These are phyloP conservation scores for Electrona antarctica DNA, from an alignment of 2,113 vertebrate species.

Conservation along the genomic window DNA sequence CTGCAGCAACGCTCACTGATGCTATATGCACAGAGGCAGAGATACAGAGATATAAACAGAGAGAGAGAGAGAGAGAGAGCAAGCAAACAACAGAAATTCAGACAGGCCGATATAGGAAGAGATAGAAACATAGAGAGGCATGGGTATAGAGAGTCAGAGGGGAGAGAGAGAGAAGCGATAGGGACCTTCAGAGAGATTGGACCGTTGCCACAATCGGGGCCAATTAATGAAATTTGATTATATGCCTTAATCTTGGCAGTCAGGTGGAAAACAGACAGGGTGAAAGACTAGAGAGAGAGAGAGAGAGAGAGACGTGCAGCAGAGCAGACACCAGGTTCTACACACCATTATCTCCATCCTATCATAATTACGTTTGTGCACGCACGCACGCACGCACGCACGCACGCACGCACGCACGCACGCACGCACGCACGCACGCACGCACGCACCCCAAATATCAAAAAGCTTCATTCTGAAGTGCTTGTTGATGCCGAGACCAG, in stretches of 20 bases:
- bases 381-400: neutral
- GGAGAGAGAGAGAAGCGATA: neutral
- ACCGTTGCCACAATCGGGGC: constrained; percentile 43
- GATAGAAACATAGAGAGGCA: too few species aligned
- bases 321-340: constrained; percentile 51
- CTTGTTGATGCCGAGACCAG: neutral
- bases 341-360: constrained; percentile 51
- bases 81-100: too few species aligned
- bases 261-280: constrained; percentile 50
- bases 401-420: neutral
- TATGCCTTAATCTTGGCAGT: constrained; percentile 63
- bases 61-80: neutral
- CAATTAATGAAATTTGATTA: constrained; percentile 65
- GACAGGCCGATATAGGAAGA: too few species aligned
- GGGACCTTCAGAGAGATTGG: constrained; percentile 26
- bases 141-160: neutral
- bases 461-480: neutral
- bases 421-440: neutral
- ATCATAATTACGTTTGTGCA: constrained; percentile 52
- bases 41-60: neutral
- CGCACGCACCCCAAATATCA: constrained; percentile 2
- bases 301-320: constrained; percentile 23
- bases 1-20: too few species aligned
- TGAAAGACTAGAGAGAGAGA: constrained; percentile 15
- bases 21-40: neutral